These are phyloP conservation scores for Agonopterix alstromeriana DNA, from an alignment of 2,888 invertebrate species.

Conservation along the genomic window DNA sequence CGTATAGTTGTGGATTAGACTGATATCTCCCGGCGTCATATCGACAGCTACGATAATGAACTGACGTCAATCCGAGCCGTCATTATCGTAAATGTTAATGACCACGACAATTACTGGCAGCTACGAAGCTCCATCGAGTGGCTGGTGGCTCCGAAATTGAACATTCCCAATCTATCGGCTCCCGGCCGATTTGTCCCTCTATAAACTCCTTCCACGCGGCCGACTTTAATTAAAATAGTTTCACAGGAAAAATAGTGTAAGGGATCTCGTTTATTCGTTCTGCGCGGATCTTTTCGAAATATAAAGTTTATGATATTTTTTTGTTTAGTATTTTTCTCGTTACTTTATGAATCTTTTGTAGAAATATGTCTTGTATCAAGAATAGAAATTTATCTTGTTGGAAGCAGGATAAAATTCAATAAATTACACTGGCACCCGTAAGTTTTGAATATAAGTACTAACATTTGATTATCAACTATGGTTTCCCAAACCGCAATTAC, in stretches of 20 bases:
- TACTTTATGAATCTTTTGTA: too few species aligned
- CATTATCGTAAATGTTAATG: constrained; percentile 75
- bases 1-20: constrained; percentile 31
- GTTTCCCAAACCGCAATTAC: too few species aligned
- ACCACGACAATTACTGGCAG: constrained; percentile 61
- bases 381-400: too few species aligned
- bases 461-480: too few species aligned
- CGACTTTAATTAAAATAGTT: constrained; percentile 70
- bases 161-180: constrained; percentile 60
- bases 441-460: too few species aligned
- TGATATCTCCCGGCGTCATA: constrained; percentile 42
- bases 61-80: constrained; percentile 54
- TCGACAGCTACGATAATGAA: constrained; percentile 44
- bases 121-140: constrained; percentile 46
- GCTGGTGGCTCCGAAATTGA: constrained; percentile 47
- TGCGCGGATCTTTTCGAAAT: constrained; percentile 14
- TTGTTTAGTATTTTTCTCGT: too few species aligned
- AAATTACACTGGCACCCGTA: too few species aligned
- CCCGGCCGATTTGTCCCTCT: constrained; percentile 52
- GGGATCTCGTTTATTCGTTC: constrained; percentile 37
- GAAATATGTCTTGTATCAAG: too few species aligned
- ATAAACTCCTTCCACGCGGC: constrained; percentile 60
- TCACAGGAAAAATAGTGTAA: constrained; percentile 54
- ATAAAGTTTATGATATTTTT: too few species aligned
- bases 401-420: too few species aligned